Base-by-base conservation (phyloP, 2,888 invertebrate species). In the Margaritifera margaritifera region DNA sequence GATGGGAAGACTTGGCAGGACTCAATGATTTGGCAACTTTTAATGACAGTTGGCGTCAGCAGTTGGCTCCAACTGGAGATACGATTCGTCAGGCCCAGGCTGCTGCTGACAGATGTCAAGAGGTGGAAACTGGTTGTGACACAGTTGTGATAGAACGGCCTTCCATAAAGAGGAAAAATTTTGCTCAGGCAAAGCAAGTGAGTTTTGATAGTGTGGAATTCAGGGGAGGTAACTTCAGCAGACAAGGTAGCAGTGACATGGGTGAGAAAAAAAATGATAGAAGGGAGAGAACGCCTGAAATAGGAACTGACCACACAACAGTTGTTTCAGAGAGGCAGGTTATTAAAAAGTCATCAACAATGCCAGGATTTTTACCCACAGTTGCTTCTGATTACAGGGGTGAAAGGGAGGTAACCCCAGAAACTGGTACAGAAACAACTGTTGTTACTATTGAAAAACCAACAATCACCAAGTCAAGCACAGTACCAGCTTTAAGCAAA, bases 1-100 rank as follows among this genome's bases (percentile, higher is more conserved):
- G 81, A 24, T 81, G 81, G 81, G 81, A 81, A 65, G 81, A 81
- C 67, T 66, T 81, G 24, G 81, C 81, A 20, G 77, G 81, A 6
- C 61, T 81, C n/a, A 81, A 81, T 75, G 79, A 81, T 55, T 69
- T 81, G 55, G 78, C 81, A 22, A 74, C 76, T 56, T 81, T 79
- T 63, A 79, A 77, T 72, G 81, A 81, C 56, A 74, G 77, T 52
- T 81, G 79, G 79, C 75, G 78, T 31, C 72, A 75, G 52, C 79
- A 79, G 62, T 64, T 81, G 15, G 79, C 81, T 18, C 81, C 81
- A 2, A 81, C 81, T 31, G 81, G 81, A n/a, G 81, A 81, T 69
- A 75, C 78, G 1, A 77, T 79, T 62, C 68, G 81, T 6, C 66
- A 58, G 22, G 71, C 72, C 50, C 68, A 68, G 8, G 72, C 69